These are phyloP conservation scores for Cettia cetti DNA, from an alignment of 2,113 vertebrate genomes.

Conservation along the genomic window DNA sequence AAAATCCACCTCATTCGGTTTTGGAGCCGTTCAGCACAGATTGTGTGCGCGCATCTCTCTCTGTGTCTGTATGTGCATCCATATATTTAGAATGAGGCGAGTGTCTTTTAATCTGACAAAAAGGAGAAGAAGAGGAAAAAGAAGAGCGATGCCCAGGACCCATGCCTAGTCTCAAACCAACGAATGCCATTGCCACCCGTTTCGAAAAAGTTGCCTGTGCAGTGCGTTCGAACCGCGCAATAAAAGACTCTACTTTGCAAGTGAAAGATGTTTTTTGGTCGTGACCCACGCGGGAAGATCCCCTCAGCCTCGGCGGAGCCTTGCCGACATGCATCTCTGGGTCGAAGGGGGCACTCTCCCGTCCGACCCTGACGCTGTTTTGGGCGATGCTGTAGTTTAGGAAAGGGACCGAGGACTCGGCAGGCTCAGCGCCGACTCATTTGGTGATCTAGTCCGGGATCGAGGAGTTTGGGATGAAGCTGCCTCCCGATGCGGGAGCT, in stretches of 20 bases:
- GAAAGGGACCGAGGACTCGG: background rate
- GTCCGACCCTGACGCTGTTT: background rate
- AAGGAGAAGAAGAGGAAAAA: background rate
- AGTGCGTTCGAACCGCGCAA: background rate
- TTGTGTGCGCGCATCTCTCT: background rate
- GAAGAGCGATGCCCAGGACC: background rate
- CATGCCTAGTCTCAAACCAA: background rate
- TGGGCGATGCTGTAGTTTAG: background rate
- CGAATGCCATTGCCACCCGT: background rate
- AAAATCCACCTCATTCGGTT: background rate
- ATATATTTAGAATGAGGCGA: background rate
- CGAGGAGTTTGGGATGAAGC: background rate
- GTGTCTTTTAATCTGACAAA: background rate
- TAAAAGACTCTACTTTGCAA: constrained; percentile 20
- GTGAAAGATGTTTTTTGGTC: background rate
- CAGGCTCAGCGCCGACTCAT: background rate
- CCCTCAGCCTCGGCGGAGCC: background rate
- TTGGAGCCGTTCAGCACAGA: background rate
- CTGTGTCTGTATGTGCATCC: background rate
- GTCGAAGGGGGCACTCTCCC: background rate
- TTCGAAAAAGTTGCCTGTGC: constrained; percentile 12
- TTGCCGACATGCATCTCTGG: background rate
- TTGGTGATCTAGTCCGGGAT: background rate
- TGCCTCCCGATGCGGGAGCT: background rate
- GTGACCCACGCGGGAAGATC: background rate